These are phyloP conservation scores for Polypedilum pembai DNA, from an alignment of 1,140 invertebrate genomes.

Conservation along the genomic window DNA sequence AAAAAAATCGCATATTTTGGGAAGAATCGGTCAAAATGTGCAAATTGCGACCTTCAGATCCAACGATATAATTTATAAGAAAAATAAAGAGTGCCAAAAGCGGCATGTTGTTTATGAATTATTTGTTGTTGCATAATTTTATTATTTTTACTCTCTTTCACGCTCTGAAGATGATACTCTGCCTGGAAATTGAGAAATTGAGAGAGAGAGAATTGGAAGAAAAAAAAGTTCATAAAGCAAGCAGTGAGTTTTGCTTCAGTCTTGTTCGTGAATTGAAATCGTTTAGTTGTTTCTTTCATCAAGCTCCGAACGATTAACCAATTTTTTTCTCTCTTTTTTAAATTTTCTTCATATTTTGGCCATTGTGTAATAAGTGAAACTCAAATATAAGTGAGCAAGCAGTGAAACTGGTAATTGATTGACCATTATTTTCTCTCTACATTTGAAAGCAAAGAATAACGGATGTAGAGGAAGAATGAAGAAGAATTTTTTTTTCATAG, in stretches of 20 bases:
- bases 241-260: not conserved
- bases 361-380: conserved; percentile 20
- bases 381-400: not conserved
- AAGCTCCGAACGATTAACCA: not conserved
- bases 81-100: not conserved
- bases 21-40: conserved; percentile 61
- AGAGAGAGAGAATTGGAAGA: not conserved
- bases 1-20: conserved; percentile 67
- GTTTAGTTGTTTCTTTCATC: not conserved
- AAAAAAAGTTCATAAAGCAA: not conserved
- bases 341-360: not conserved
- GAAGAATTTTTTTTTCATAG: too few species aligned
- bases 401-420: not conserved
- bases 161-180: not conserved
- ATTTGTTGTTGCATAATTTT: not conserved
- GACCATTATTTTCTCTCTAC: too few species aligned
- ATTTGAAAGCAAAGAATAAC: too few species aligned
- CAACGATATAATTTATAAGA: conserved; percentile 35
- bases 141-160: not conserved
- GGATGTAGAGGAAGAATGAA: too few species aligned
- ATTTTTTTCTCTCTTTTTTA: not conserved
- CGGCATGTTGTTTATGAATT: not conserved
- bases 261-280: conserved; percentile 14
- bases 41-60: conserved; percentile 49
- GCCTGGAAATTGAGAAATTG: not conserved